These are phyloP conservation scores for Antechinus stuartii DNA, from an alignment of 2,113 vertebrate species.

Conservation along the genomic window DNA sequence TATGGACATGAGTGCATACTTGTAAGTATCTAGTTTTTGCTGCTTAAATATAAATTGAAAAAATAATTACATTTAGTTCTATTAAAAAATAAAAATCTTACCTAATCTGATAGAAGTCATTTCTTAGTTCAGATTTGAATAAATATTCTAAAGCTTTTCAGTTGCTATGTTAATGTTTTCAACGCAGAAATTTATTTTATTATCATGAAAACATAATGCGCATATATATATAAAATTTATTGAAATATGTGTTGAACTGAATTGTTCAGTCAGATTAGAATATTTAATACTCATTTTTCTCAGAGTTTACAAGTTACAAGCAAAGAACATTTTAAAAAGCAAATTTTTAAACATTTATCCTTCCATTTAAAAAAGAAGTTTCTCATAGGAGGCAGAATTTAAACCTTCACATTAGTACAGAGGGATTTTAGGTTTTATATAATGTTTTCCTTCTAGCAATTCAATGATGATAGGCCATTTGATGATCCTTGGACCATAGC, in stretches of 20 bases:
- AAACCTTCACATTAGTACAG: background rate
- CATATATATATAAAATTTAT: background rate
- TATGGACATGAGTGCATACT: background rate
- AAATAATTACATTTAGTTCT: background rate
- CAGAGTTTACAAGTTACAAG: background rate
- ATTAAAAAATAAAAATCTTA: background rate
- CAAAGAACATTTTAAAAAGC: background rate
- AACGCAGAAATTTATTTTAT: no score
- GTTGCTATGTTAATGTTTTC: background rate
- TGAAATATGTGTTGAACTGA: background rate
- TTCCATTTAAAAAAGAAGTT: background rate
- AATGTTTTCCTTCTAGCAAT: background rate
- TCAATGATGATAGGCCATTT: background rate
- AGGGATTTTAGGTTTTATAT: background rate
- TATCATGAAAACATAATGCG: background rate
- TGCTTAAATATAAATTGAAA: background rate
- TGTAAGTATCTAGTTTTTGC: background rate
- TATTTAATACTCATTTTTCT: background rate
- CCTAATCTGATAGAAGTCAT: background rate
- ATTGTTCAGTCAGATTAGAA: background rate
- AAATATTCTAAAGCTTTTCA: background rate
- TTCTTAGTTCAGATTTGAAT: background rate
- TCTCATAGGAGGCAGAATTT: background rate
- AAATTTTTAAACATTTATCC: background rate
- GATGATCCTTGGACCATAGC: background rate